A percentile compares a stretch with the other conserved stretches of the same genome.
Conservation (phyloP, 2,113 vertebrate genomes). For the Xenopus borealis region DNA sequence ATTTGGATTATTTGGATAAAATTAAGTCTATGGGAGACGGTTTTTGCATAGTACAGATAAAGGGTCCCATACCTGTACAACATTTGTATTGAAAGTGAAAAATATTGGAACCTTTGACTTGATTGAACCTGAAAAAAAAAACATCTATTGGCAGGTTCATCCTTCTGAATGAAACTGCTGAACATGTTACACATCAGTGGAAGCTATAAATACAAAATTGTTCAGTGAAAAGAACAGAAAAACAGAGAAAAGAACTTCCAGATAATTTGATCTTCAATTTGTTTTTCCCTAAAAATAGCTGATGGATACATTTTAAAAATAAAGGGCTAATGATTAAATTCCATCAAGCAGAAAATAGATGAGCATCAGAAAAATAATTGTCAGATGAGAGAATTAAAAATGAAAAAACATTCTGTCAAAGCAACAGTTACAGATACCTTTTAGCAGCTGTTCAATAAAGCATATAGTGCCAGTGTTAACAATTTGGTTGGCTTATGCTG, state of each 20-base stretch:
- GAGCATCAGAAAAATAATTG: slow-evolving; percentile 30
- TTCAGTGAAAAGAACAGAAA: background rate
- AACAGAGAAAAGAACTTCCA: slow-evolving; percentile 31
- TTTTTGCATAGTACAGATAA: too few species aligned
- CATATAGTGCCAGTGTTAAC: too few species aligned
- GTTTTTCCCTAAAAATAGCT: slow-evolving; percentile 36
- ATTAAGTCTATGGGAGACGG: too few species aligned
- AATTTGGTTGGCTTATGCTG: too few species aligned
- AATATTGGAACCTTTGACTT: too few species aligned
- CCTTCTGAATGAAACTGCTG: slow-evolving; percentile 8
- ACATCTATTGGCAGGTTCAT: slow-evolving; percentile 7
- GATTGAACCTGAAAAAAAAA: too few species aligned
- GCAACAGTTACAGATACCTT: background rate
- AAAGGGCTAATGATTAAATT: slow-evolving; percentile 6
- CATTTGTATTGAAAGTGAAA: too few species aligned
- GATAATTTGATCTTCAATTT: slow-evolving; percentile 37
- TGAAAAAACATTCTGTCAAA: slow-evolving; percentile 12
- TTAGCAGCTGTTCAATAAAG: too few species aligned
- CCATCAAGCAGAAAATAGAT: slow-evolving; percentile 26
- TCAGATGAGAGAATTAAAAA: slow-evolving; percentile 22
- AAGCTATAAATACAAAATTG: slow-evolving; percentile 18
- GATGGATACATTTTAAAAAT: slow-evolving; percentile 26
- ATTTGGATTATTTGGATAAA: too few species aligned
- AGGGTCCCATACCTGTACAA: too few species aligned
- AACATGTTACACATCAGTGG: background rate